phyloP scores from a whole-genome alignment of 2,888 invertebrate genomes.

The Labia minor region DNA sequence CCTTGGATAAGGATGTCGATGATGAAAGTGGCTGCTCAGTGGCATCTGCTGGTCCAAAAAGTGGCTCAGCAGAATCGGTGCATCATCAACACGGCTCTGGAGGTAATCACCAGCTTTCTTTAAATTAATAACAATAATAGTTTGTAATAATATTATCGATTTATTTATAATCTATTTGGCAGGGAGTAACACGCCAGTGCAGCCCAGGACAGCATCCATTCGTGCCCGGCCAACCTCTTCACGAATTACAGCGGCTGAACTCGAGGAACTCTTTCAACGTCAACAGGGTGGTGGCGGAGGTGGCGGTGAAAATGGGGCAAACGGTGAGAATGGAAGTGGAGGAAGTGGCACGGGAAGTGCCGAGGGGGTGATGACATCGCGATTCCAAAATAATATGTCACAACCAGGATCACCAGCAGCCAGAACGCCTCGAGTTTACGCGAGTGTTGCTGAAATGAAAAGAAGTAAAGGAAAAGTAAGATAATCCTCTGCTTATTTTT shows the following conservation, averaged over 20 bases:
- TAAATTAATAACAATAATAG: no score
- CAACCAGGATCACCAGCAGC: constrained; percentile 56
- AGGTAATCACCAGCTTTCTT: no score
- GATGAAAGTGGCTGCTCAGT: constrained; percentile 65
- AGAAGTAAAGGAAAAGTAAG: constrained; percentile 61
- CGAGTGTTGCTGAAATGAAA: constrained; percentile 93
- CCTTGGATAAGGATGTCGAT: constrained; percentile 36
- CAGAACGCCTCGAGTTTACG: constrained; percentile 62
- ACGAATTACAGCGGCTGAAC: constrained; percentile 80
- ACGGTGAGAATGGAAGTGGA: constrained; percentile 44
- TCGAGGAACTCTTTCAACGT: constrained; percentile 84
- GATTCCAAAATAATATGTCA: constrained; percentile 52
- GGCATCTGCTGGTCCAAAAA: constrained; percentile 50
- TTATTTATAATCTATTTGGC: neutral
- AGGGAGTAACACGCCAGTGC: constrained; percentile 32
- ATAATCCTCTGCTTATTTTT: no score
- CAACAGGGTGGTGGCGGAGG: constrained; percentile 56
- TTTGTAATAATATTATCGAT: no score
- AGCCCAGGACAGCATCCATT: constrained; percentile 81
- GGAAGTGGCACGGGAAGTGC: constrained; percentile 44
- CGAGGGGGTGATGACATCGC: constrained; percentile 53
- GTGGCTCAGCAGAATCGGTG: constrained; percentile 72
- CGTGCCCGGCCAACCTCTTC: constrained; percentile 77
- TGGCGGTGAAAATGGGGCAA: constrained; percentile 30
- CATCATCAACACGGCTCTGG: constrained; percentile 46